A percentile compares a stretch with the other conserved stretches of the same genome.
Conservation (phyloP, 2,113 vertebrate genomes). For the Synodontis membranacea region DNA sequence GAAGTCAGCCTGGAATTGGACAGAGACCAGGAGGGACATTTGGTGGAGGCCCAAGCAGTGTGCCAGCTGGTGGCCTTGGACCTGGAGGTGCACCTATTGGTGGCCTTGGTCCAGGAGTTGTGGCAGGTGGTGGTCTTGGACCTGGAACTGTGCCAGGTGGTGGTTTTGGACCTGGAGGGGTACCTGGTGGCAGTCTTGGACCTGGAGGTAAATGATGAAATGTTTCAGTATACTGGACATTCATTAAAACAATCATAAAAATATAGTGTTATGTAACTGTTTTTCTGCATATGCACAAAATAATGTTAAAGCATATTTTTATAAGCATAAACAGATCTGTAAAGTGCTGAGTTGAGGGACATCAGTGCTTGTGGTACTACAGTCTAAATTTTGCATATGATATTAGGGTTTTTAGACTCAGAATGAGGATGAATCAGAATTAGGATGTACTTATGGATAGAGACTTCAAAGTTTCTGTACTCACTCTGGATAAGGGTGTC, state of each 20-base stretch:
- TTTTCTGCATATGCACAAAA: background rate
- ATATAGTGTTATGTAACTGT: background rate
- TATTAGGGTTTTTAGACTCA: background rate
- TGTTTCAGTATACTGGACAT: background rate
- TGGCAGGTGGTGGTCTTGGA: conserved; percentile 21
- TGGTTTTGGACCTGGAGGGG: conserved; percentile 30
- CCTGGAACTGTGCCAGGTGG: conserved; percentile 19
- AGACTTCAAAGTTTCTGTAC: background rate
- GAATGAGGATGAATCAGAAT: background rate
- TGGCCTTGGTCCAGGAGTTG: conserved; percentile 38
- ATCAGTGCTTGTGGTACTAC: background rate
- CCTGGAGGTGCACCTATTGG: conserved; percentile 35
- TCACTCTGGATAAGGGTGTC: background rate
- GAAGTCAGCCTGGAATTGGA: conserved; percentile 23
- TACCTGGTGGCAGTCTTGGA: conserved; percentile 23
- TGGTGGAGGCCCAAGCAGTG: conserved; percentile 39
- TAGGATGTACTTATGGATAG: background rate
- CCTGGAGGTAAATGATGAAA: conserved; percentile 33
- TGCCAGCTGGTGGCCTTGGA: conserved; percentile 16
- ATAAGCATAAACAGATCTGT: background rate
- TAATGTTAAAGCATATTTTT: background rate
- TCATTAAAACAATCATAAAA: background rate
- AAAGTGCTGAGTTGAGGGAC: background rate
- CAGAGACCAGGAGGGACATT: conserved; percentile 35
- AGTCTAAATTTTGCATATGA: background rate